phyloP scores from a whole-genome alignment of 2,888 invertebrate genomes.

The Stenichneumon culpator region DNA sequence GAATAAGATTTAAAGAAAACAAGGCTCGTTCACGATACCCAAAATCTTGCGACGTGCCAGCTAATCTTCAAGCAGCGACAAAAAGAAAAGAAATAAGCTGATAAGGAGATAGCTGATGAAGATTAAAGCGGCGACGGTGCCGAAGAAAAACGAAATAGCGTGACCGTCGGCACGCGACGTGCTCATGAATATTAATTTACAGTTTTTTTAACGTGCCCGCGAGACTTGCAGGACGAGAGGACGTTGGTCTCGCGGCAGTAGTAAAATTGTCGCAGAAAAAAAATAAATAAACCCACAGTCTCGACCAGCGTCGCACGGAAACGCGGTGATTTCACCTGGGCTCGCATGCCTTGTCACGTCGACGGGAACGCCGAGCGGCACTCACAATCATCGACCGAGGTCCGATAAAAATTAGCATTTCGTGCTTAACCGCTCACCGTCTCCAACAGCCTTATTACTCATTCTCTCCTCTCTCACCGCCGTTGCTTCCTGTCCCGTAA shows the following conservation, averaged over 20 bases:
- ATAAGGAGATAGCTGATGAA: neutral
- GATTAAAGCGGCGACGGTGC: constrained; percentile 8
- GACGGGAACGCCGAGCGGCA: neutral
- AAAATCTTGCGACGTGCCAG: constrained; percentile 21
- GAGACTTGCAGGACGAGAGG: constrained; percentile 30
- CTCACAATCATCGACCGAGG: neutral
- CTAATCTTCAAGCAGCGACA: constrained; percentile 23
- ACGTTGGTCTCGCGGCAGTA: constrained; percentile 39
- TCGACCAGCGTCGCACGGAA: constrained; percentile 16
- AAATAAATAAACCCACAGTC: constrained; percentile 17
- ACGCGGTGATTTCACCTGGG: constrained; percentile 32
- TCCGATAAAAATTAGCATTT: constrained; percentile 56
- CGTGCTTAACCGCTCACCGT: constrained; percentile 7
- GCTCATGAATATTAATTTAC: constrained; percentile 64
- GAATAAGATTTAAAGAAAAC: neutral
- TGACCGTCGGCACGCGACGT: constrained; percentile 61
- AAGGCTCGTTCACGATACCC: constrained; percentile 13
- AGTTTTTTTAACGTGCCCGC: constrained; percentile 20
- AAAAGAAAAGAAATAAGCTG: neutral
- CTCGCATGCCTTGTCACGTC: constrained; percentile 48
- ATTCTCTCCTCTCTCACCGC: neutral
- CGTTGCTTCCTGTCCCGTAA: neutral
- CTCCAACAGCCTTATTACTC: neutral
- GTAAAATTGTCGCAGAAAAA: constrained; percentile 22
- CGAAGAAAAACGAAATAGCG: constrained; percentile 43